Percentiles rank a stretch among this genome's conserved stretches.
Conservation (phyloP, 2,797 vertebrate genomes). For the Oreochromis mossambicus region DNA sequence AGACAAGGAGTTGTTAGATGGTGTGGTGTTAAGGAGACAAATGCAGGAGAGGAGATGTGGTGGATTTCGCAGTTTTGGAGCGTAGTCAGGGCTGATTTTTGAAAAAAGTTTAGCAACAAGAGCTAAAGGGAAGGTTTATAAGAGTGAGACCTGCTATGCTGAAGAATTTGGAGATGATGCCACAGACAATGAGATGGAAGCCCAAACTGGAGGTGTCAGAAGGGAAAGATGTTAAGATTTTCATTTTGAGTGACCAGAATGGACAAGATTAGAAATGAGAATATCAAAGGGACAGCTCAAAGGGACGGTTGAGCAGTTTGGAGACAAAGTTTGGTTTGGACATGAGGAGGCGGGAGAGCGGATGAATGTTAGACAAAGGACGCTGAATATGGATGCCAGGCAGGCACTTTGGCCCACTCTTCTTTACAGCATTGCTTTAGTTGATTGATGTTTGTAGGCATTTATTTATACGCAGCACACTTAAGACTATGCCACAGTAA, state of each 20-base stretch:
- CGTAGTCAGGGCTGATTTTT: neutral
- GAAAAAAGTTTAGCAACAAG: no score
- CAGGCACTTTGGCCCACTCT: neutral
- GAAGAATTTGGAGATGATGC: neutral
- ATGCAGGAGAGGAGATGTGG: neutral
- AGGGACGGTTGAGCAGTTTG: neutral
- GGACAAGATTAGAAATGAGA: neutral
- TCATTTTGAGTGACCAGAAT: neutral
- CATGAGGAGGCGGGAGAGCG: neutral
- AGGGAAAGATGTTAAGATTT: neutral
- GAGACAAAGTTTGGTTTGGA: neutral
- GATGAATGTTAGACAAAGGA: neutral
- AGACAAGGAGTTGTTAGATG: neutral
- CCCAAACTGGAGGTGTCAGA: neutral
- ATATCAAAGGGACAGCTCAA: neutral
- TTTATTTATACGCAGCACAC: neutral
- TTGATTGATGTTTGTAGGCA: neutral
- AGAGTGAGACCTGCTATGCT: neutral
- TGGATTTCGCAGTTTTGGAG: accelerated
- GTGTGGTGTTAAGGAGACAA: neutral
- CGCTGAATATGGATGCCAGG: neutral
- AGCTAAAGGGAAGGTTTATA: neutral
- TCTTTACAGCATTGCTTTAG: neutral
- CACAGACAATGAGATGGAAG: neutral
- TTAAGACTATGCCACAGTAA: neutral